phyloP scores from a whole-genome alignment of 2,888 invertebrate genomes.

The Zaprionus lineosus region DNA sequence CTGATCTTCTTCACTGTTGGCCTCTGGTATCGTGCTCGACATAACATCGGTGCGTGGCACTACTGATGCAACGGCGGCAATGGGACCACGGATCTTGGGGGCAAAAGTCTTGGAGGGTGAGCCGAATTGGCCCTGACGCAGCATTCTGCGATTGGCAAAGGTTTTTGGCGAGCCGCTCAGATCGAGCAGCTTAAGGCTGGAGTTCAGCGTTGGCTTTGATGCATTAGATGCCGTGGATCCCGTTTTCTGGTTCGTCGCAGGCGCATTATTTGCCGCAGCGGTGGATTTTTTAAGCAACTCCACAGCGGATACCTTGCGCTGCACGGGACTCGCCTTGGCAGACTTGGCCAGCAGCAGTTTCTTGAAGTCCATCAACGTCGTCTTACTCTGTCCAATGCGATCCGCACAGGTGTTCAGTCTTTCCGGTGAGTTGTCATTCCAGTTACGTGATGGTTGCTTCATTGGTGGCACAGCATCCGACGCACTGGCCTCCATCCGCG shows the following conservation, averaged over 20 bases:
- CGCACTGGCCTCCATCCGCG: constrained; percentile 68
- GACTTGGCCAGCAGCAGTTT: constrained; percentile 90
- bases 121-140: constrained; percentile 83
- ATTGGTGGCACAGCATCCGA: constrained; percentile 71
- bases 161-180: constrained; percentile 89
- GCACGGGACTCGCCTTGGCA: constrained; percentile 85
- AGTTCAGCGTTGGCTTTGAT: constrained; percentile 69
- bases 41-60: constrained; percentile 89
- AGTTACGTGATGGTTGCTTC: constrained; percentile 76
- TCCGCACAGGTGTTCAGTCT: constrained; percentile 85
- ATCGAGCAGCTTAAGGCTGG: constrained; percentile 87
- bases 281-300: constrained; percentile 88
- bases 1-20: constrained; percentile 88
- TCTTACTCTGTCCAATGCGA: constrained; percentile 87
- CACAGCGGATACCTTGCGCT: constrained; percentile 88
- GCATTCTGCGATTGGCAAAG: constrained; percentile 86
- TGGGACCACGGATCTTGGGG: constrained; percentile 86
- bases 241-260: constrained; percentile 26
- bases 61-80: constrained; percentile 55
- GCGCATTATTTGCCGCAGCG: constrained; percentile 31
- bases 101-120: constrained; percentile 85
- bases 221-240: constrained; percentile 29
- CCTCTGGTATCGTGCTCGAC: constrained; percentile 93
- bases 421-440: constrained; percentile 79
- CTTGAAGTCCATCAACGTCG: constrained; percentile 93